Evolutionary conservation across 92 coral and sea anemone genomes (phyloP), one percentile per base, ranked within the genome.

Genomic region (Phymanthus crucifer): DNA sequence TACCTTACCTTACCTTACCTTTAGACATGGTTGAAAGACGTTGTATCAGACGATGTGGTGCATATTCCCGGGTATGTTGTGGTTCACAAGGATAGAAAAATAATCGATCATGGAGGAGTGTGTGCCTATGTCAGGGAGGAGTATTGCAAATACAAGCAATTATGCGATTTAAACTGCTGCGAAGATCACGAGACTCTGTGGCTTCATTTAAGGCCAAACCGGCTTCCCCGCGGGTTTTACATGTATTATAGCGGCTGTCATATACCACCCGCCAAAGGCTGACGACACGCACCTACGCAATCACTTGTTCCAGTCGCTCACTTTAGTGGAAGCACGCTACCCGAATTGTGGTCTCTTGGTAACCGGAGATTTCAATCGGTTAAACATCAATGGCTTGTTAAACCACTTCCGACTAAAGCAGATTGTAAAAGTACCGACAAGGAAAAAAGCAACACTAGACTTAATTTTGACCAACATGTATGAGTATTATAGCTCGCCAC

Each of bases 351-450:
- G 72, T 29, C 33, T 74, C 40, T 35, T 81, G 18, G 21, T 81
- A 16, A 43, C 61, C 68, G 85, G 80, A 11, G 85, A 81, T 45
- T 46, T 79, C 35, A 79, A 79, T 27, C 40, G 13, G 26, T 17
- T 47, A 5, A 40, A 77, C 34, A 24, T 61, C 19, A 32, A 37
- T 7, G 16, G 58, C 12, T 2, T 77, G 21, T 16, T 23, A 11
- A 58, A 61, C 9, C 81, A 54, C 10, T 77, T 77, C 40, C 46
- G 26, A 13, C 45, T 77, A 19, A 24, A 54, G 45, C 81, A 77
- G 24, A 17, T 32, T 32, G 81, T 75, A 26, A 82, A 61, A 32
- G 73, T 73, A 43, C 58, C 73, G 6, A 66, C 81, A n/a, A 73
- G 66, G 27, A 66, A 80, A 57, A 47, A 65, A 5, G 26, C 71